Conservation (phyloP, 2,888 invertebrate species). For the Nebria salina region DNA sequence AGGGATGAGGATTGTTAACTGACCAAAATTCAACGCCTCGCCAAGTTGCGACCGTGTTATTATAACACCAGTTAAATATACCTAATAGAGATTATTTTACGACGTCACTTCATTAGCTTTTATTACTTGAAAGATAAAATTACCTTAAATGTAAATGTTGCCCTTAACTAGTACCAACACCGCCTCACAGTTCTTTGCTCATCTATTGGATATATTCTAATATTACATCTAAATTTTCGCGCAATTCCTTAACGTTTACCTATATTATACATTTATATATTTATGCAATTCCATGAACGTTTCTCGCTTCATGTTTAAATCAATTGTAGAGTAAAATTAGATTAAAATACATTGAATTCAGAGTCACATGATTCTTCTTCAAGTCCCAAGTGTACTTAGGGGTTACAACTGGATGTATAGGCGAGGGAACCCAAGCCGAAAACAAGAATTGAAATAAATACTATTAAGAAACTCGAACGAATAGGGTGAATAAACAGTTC, state of each 20-base stretch:
- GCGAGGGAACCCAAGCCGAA: not conserved
- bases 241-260: too few species aligned
- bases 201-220: too few species aligned
- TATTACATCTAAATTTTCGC: too few species aligned
- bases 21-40: not conserved
- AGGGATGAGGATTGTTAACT: not conserved
- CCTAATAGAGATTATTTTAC: not conserved
- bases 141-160: not conserved
- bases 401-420: not conserved
- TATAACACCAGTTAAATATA: not conserved
- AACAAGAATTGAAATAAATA: not conserved
- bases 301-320: not conserved
- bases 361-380: not conserved
- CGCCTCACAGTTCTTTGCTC: too few species aligned
- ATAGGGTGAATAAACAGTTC: not conserved
- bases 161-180: too few species aligned
- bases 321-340: not conserved
- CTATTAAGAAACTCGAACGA: not conserved
- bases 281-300: not conserved
- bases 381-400: not conserved
- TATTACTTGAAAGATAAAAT: not conserved
- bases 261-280: not conserved
- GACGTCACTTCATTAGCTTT: not conserved
- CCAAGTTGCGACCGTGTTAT: not conserved
- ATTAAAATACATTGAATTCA: conserved; percentile 1